Base-by-base conservation (phyloP, 1,140 invertebrate genomes). In the Drosophila virilis region DNA sequence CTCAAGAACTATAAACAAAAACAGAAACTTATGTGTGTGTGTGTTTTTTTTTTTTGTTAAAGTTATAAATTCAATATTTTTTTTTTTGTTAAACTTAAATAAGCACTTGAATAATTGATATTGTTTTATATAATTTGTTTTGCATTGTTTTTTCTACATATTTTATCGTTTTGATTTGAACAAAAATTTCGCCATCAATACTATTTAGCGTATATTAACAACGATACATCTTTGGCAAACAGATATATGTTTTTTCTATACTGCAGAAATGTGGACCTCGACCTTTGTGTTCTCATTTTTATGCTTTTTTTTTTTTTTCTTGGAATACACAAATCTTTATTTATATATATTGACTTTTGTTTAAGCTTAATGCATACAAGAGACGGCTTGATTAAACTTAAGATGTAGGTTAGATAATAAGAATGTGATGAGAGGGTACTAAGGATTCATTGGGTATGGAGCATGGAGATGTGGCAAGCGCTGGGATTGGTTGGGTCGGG, bases 161-260 rank as follows among this genome's bases (percentile, higher is more conserved):
- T 7, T 43, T 51, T 13, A 40, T 65, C 64, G 43, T 32, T 60
- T 83, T 67, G 64, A 48, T 68, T 85, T 91, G 91, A 92, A 92
- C 91, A 92, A 92, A 92, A 92, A 92, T 92, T 88, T 91, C 89
- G 91, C 90, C 90, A 91, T 91, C 90, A 91, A 90, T 91, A 84
- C 83, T 89, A 82, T 81, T 84, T 85, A 91, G 82, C 84, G 82
- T 90, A 83, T 83, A 80, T 91, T 82, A 88, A 89, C 69, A 88
- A 88, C 83, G 80, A 88, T 88, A 88, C 84, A 88, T 88, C 83
- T 86, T 86, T 79, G 84, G 77, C 84, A 88, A 88, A 46, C 66
- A 88, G 83, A 88, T 89, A 88, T 88, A 88, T 89, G 84, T 88
- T 88, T 80, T 88, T 80, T 80, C 65, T 91, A 80, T 91, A 84